phyloP scores from a whole-genome alignment of 2,888 invertebrate species.

The Heliconius sara region DNA sequence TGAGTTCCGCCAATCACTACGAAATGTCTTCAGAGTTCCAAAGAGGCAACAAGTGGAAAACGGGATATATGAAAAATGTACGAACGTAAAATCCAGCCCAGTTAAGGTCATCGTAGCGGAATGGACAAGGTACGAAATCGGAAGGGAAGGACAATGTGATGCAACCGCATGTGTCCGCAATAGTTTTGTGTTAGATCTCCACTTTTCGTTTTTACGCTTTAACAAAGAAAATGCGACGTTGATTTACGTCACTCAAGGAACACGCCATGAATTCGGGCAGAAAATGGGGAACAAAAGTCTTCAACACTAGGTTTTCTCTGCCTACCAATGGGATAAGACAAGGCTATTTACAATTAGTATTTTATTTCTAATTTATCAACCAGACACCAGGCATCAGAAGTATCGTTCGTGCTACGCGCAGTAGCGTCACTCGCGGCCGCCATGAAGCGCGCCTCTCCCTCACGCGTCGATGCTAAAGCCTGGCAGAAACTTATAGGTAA shows the following conservation, averaged over 20 bases:
- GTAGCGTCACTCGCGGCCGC: constrained; percentile 95
- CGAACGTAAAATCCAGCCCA: too few relatives aligned
- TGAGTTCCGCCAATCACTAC: too few relatives aligned
- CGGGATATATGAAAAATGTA: too few relatives aligned
- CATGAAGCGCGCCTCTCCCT: constrained; percentile 94
- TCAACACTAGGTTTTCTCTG: neutral
- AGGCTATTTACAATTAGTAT: too few relatives aligned
- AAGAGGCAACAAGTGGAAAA: too few relatives aligned
- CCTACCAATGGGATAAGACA: neutral
- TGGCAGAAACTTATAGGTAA: constrained; percentile 96
- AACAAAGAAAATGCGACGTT: neutral
- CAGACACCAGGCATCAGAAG: constrained; percentile 96
- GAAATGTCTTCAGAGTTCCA: too few relatives aligned
- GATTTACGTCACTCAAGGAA: neutral
- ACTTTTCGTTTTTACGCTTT: neutral
- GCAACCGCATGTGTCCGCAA: too few relatives aligned
- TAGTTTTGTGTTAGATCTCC: too few relatives aligned
- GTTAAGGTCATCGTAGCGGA: too few relatives aligned
- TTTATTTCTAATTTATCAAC: neutral
- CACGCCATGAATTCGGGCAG: neutral
- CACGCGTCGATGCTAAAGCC: constrained; percentile 94
- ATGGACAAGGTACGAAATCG: too few relatives aligned
- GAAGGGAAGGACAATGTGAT: too few relatives aligned
- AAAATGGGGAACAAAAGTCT: neutral
- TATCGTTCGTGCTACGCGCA: constrained; percentile 97